Evolutionary conservation across 1,140 invertebrate genomes (phyloP), one percentile per base, ranked within the genome.

Genomic region (Campodea augens): DNA sequence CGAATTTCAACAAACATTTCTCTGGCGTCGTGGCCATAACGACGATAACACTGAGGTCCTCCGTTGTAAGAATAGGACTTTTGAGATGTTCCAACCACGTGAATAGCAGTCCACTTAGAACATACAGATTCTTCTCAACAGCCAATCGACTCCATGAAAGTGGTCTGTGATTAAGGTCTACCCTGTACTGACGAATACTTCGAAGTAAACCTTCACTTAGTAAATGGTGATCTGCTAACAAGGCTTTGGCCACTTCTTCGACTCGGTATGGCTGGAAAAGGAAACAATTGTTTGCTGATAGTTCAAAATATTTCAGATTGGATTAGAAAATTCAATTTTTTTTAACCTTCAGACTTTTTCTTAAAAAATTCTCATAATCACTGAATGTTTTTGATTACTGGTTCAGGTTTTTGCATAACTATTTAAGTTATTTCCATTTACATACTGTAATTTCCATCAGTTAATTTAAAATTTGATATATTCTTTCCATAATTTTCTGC

Each of bases 81-180:
- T 75, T 75, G 18, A 82, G 57, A 18, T 69, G 68, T 54, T 81
- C 77, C 18, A 82, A 52, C 79, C 79, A 82, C 43, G 78, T 72
- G 51, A 71, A 76, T 18, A 81, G 55, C 10, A 82, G 55, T 25
- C 69, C 71, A 37, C 71, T 60, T 21, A 81, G 54, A 18, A 79
- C 55, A n/a, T 61, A 56, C 7, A 77, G 56, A 52, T 77, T 70
- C 10, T 69, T 70, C 66, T 80, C 78, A 32, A 71, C 64, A 44
- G 74, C 64, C 10, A 84, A 66, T 50, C 68, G 70, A 21, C 67
- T 59, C 70, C 80, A 81, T 1, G 75, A 73, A 23, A 75, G 73
- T 51, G 71, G 65, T 32, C 74, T 67, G 44, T 69, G 66, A 52
- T 80, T 79, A 15, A 84, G 61, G 32, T 81, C 74, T 22, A 67